Conservation (phyloP, 2,797 vertebrate species). For the Lagorchestes hirsutus region DNA sequence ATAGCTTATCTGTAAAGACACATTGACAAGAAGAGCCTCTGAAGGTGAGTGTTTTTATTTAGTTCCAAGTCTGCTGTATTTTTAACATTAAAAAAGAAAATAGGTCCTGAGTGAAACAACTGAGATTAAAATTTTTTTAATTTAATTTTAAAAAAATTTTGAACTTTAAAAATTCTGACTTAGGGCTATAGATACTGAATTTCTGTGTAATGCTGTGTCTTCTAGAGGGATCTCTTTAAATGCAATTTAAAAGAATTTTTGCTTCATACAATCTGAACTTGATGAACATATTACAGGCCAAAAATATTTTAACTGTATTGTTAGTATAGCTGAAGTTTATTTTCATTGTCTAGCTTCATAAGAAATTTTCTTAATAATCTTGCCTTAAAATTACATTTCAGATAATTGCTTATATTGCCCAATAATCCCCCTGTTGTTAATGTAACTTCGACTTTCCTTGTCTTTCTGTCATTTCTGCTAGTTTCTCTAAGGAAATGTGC, state of each 20-base stretch:
- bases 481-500: not conserved
- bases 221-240: not conserved
- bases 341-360: not conserved
- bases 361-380: not conserved
- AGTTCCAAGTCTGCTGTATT: not conserved
- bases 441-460: not conserved
- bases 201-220: not conserved
- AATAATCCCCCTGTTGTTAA: not conserved
- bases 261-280: not conserved
- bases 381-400: not conserved
- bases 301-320: not conserved
- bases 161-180: not conserved
- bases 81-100: not conserved
- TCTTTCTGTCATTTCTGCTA: not conserved
- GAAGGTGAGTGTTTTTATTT: conserved; percentile 2
- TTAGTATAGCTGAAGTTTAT: not conserved
- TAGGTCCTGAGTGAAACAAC: not conserved
- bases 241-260: not conserved
- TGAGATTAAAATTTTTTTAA: not conserved
- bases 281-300: not conserved
- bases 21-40: conserved; percentile 21
- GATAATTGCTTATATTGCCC: not conserved
- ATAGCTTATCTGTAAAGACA: conserved; percentile 33
- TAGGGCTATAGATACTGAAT: not conserved
- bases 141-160: too few species aligned